These are phyloP conservation scores for Rhipidura dahli DNA, from an alignment of 2,113 vertebrate genomes.

Conservation along the genomic window DNA sequence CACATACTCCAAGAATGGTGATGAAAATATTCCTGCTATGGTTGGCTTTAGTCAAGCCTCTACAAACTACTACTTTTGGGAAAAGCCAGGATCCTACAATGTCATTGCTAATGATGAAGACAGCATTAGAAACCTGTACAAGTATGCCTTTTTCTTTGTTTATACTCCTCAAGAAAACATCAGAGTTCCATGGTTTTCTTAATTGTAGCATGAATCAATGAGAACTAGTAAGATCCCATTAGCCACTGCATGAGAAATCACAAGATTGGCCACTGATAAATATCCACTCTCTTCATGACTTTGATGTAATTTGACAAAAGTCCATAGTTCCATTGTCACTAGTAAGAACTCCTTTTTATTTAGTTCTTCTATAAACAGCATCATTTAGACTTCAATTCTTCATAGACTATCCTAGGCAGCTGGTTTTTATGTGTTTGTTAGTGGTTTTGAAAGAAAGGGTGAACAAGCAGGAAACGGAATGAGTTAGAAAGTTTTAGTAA, in stretches of 20 bases:
- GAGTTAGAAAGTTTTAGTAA: background rate
- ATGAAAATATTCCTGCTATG: constrained; percentile 60
- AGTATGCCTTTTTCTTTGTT: constrained; percentile 73
- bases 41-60: constrained; percentile 87
- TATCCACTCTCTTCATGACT: background rate
- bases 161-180: background rate
- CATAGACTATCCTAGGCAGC: background rate
- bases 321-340: background rate
- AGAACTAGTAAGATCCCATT: background rate
- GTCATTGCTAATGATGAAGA: constrained; percentile 79
- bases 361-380: background rate
- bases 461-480: background rate
- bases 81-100: constrained; percentile 78
- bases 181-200: background rate
- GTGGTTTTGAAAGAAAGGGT: background rate
- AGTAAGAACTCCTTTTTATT: background rate
- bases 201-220: background rate
- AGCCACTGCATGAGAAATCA: background rate
- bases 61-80: constrained; percentile 70
- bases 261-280: background rate
- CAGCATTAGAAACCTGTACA: constrained; percentile 78
- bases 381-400: background rate
- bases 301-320: background rate
- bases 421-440: background rate
- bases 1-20: constrained; percentile 66